Conservation (phyloP, 1,140 invertebrate species). For the Babylonia areolata region DNA sequence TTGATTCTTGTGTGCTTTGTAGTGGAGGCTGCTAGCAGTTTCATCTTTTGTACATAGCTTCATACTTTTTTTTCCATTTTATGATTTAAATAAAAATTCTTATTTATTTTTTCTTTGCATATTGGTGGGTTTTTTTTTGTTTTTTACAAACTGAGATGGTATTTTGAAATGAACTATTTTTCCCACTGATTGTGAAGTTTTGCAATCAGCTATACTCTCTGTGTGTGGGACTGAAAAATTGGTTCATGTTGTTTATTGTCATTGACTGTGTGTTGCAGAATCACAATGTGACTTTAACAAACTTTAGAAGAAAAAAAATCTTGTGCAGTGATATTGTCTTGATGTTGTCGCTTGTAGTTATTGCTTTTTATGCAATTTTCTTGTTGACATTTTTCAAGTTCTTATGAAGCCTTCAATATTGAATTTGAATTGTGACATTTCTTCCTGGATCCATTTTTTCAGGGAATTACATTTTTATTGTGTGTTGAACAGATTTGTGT, state of each 20-base stretch:
- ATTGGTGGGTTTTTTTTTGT: too few relatives aligned
- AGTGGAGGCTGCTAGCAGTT: background rate
- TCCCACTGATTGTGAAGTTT: conserved; percentile 38
- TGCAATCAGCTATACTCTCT: conserved; percentile 38
- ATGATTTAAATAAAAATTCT: too few relatives aligned
- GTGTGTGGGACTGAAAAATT: background rate
- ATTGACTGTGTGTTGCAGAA: background rate
- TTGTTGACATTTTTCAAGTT: background rate
- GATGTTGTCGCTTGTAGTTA: background rate
- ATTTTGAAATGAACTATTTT: conserved; percentile 35
- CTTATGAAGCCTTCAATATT: background rate
- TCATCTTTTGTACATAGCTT: conserved; percentile 31
- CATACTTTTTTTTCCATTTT: conserved; percentile 3
- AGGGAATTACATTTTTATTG: background rate
- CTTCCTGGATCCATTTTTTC: background rate
- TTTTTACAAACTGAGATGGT: conserved; percentile 26
- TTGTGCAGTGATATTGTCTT: background rate
- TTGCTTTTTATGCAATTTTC: background rate
- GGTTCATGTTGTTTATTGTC: background rate
- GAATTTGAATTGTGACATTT: background rate
- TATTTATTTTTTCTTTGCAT: too few relatives aligned
- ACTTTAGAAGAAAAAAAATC: background rate
- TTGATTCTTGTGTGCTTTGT: conserved; percentile 22
- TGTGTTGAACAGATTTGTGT: background rate
- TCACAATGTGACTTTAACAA: background rate